Base-by-base conservation (phyloP, 2,888 invertebrate genomes). In the Embidobia sp. region DNA sequence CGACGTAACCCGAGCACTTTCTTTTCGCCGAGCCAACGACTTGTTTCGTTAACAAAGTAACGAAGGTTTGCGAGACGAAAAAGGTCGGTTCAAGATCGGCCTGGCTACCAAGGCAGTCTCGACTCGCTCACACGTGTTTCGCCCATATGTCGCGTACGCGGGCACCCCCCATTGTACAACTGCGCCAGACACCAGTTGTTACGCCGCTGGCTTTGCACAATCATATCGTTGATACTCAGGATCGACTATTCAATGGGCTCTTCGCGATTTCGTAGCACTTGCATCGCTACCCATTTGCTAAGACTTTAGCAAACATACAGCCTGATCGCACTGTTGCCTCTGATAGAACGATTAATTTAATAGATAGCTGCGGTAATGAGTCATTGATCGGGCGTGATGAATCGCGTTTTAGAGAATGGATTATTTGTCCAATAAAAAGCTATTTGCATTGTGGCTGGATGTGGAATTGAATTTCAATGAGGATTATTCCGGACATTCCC, bases 151-250 rank as follows among this genome's bases (percentile, higher is more conserved):
- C 69, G 59, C 29, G 51, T 27, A 64, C 57, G 57, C 48, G 72
- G 31, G 57, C 66, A 66, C 49, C 51, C 31, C 19, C 55, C 42
- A 55, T 73, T 57, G 64, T 51, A 51, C 44, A 37, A 57, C 48
- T 69, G 55, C 64, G 35, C 57, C 40, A 40, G 40, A 59, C 59
- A 37, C 73, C 59, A 73, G 57, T 73, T 73, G 73, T 73, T 73
- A 51, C 40, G 18, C 49, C 35, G 57, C 18, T 27, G 64, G 53
- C 22, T 57, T 49, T 44, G 49, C 59, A 59, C 57, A 66, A 53
- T 59, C 57, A 40, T 64, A 53, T 66, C 59, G 44, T 66, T 66
- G 59, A 59, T 51, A 51, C 64, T 31, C 37, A 64, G 40, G 42
- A 59, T 33, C 29, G 19, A 11, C 19, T 29, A 29, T 27, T 53